Evolutionary conservation across 2,113 vertebrate genomes (phyloP).

Genomic region (Ammodytes dubius): DNA sequence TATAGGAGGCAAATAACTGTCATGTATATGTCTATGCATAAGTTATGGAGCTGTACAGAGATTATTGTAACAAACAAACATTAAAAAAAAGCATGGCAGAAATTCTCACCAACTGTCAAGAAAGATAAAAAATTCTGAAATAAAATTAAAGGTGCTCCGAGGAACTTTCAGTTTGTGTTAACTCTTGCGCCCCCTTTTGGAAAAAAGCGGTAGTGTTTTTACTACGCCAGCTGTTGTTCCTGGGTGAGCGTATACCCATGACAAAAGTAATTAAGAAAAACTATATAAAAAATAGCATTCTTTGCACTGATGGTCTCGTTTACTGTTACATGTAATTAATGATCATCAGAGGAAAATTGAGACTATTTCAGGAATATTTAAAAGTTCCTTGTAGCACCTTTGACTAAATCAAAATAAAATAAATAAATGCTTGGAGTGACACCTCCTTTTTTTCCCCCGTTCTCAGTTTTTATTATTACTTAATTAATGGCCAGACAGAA

Average conservation of each 20-base stretch:
- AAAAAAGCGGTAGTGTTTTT: no score
- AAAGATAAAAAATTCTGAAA: slow-evolving; percentile 69
- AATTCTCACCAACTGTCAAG: slow-evolving; percentile 50
- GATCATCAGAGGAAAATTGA: no score
- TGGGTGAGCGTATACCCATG: no score
- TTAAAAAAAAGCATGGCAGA: slow-evolving; percentile 68
- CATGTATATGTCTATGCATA: slow-evolving; percentile 71
- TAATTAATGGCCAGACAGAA: slow-evolving; percentile 68
- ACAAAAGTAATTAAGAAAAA: no score
- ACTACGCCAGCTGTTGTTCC: no score
- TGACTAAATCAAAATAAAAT: slow-evolving; percentile 33
- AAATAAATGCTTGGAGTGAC: slow-evolving; percentile 56
- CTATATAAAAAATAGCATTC: no score
- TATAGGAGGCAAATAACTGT: slow-evolving; percentile 50
- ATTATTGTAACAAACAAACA: slow-evolving; percentile 76
- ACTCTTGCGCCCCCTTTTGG: no score
- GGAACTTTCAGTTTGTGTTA: no score
- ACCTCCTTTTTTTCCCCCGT: slow-evolving; percentile 68
- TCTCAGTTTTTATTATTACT: slow-evolving; percentile 51
- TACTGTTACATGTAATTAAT: no score
- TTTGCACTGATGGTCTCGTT: no score
- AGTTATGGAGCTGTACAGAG: slow-evolving; percentile 85
- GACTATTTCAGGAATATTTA: no score
- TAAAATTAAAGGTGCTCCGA: slow-evolving; percentile 34
- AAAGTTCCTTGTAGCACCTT: no score